phyloP scores from a whole-genome alignment of 1,140 invertebrate genomes.

The Sitophilus oryzae region DNA sequence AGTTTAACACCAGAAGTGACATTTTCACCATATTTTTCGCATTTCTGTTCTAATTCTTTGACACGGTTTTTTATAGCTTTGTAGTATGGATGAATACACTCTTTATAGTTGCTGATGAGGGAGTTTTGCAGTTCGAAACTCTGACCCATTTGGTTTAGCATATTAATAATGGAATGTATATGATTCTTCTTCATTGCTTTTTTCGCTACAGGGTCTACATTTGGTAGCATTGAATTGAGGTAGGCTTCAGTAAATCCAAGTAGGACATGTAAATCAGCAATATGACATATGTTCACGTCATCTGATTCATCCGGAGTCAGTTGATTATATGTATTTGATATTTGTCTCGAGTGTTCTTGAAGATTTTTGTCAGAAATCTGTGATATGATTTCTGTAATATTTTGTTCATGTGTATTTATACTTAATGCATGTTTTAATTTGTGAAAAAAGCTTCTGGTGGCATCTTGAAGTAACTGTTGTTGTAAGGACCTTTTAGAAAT shows the following conservation, averaged over 20 bases:
- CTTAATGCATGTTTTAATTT: too few relatives aligned
- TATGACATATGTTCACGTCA: conserved; percentile 3
- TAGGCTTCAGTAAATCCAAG: conserved; percentile 34
- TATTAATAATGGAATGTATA: conserved; percentile 52
- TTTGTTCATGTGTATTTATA: too few relatives aligned
- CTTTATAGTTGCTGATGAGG: conserved; percentile 31
- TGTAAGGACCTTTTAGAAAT: not conserved
- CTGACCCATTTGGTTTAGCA: conserved; percentile 31
- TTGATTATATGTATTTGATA: too few relatives aligned
- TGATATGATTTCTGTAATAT: too few relatives aligned
- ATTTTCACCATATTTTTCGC: conserved; percentile 42
- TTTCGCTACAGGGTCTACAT: conserved; percentile 71
- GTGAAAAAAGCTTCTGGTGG: too few relatives aligned
- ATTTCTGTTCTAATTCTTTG: conserved; percentile 37
- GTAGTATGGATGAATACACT: conserved; percentile 39
- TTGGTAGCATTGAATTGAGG: conserved; percentile 43
- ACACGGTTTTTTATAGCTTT: conserved; percentile 39
- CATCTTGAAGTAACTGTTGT: not conserved
- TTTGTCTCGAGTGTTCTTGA: too few relatives aligned
- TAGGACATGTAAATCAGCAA: conserved; percentile 30
- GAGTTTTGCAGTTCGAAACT: conserved; percentile 33
- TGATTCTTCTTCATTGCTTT: conserved; percentile 61
- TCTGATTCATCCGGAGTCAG: not conserved
- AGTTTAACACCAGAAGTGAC: conserved; percentile 45
- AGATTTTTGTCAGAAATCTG: too few relatives aligned